These are phyloP conservation scores for Polietes domitor DNA, from an alignment of 2,888 invertebrate genomes.

Conservation along the genomic window DNA sequence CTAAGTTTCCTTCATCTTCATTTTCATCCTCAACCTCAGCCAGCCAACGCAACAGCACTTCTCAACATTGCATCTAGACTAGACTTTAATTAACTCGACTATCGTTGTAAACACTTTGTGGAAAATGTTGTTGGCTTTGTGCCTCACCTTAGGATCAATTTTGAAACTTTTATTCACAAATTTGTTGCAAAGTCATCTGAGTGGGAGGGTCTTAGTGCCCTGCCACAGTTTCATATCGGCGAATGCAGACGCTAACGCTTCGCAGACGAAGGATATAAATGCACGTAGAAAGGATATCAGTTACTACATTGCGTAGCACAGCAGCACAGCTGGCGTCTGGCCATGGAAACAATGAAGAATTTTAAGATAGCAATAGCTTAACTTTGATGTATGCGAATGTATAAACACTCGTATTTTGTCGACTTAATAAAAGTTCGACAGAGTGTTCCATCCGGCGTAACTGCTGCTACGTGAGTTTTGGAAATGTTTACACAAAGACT, in stretches of 20 bases:
- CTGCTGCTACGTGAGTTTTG: too few species aligned
- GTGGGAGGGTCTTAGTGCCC: neutral
- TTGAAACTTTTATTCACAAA: conserved; percentile 39
- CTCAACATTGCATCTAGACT: neutral
- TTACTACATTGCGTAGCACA: neutral
- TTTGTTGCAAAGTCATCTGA: conserved; percentile 32
- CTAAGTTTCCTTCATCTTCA: neutral
- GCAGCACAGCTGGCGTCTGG: neutral
- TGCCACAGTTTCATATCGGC: neutral
- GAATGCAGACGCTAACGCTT: neutral
- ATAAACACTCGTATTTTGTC: neutral
- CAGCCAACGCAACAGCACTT: neutral
- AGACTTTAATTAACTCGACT: conserved; percentile 53
- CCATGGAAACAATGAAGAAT: too few species aligned
- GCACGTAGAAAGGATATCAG: neutral
- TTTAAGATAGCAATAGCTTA: neutral
- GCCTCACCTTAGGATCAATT: conserved; percentile 22
- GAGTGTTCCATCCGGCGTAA: too few species aligned
- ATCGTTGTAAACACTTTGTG: conserved; percentile 38
- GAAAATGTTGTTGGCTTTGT: conserved; percentile 37
- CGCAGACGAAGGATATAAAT: neutral
- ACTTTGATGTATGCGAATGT: neutral
- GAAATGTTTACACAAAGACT: too few species aligned
- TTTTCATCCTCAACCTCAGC: neutral
- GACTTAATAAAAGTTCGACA: conserved; percentile 5